Evolutionary conservation across 1,140 invertebrate genomes (phyloP).

Genomic region (Leguminivora glycinivorella): DNA sequence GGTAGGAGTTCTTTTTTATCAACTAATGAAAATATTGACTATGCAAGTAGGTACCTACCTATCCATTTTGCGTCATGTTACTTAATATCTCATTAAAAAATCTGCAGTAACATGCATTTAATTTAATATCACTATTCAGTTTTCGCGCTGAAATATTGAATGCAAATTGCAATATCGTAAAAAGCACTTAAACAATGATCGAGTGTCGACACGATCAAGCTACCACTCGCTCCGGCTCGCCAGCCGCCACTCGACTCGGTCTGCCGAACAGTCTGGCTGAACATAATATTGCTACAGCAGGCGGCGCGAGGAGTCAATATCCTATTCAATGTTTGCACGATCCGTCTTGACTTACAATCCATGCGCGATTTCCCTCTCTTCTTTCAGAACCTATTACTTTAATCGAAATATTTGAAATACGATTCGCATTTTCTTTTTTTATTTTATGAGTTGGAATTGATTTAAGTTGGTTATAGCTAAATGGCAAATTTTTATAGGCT

Average conservation of each 20-base stretch:
- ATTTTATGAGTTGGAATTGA: background rate
- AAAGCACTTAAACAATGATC: conserved; percentile 4
- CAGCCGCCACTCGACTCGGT: background rate
- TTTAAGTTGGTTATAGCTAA: background rate
- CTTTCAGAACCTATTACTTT: conserved; percentile 24
- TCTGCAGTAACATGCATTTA: background rate
- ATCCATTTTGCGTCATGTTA: no score
- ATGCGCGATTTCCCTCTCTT: conserved; percentile 22
- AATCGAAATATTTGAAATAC: conserved; percentile 24
- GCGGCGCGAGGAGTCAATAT: conserved; percentile 28
- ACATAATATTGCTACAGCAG: conserved; percentile 29
- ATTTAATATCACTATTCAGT: background rate
- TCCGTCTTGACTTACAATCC: conserved; percentile 25
- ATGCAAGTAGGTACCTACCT: no score
- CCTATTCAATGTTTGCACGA: conserved; percentile 30
- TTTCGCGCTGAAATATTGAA: background rate
- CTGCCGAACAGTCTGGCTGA: conserved; percentile 22
- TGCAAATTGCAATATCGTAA: background rate
- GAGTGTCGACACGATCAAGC: conserved; percentile 1
- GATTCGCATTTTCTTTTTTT: conserved; percentile 16
- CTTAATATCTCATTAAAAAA: no score
- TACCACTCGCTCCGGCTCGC: background rate
- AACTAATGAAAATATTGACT: no score
- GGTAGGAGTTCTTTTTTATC: no score
- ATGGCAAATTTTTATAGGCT: no score